Evolutionary conservation across 2,797 vertebrate species (phyloP).

Genomic region (Capromys pilorides): DNA sequence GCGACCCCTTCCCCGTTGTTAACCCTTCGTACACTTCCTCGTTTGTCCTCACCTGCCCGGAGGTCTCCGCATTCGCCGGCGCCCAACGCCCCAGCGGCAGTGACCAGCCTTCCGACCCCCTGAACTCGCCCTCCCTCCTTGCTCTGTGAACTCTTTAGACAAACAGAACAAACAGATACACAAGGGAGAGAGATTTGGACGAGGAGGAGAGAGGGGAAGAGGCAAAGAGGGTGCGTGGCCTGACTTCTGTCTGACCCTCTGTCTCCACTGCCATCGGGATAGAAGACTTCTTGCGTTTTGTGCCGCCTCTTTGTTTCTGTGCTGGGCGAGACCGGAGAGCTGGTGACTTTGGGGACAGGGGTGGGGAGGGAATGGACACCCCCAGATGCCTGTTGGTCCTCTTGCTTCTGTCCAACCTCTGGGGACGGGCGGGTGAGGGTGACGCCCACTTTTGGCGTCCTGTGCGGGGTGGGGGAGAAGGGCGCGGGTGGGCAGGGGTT

Average conservation of each 20-base stretch:
- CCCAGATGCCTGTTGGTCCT: not conserved
- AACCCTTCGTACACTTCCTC: slow-evolving; percentile 98
- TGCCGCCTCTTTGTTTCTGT: slow-evolving; percentile 56
- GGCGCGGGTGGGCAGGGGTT: not conserved
- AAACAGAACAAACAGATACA: slow-evolving; percentile 65
- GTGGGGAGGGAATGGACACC: slow-evolving; percentile 49
- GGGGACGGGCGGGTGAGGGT: not conserved
- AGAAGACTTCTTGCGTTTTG: slow-evolving; percentile 57
- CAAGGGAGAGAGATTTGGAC: slow-evolving; percentile 53
- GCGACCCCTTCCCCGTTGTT: slow-evolving; percentile 92
- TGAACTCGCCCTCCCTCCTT: slow-evolving; percentile 97
- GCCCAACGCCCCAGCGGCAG: slow-evolving; percentile 97
- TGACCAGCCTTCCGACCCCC: slow-evolving; percentile 98
- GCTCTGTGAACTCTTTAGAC: slow-evolving; percentile 90
- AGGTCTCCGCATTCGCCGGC: slow-evolving; percentile 95
- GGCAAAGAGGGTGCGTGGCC: slow-evolving; percentile 57
- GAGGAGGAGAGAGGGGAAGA: slow-evolving; percentile 54
- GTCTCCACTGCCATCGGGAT: slow-evolving; percentile 59
- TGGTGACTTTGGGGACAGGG: slow-evolving; percentile 72
- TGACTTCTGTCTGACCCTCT: slow-evolving; percentile 50
- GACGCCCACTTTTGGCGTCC: slow-evolving; percentile 40
- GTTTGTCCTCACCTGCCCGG: slow-evolving; percentile 99
- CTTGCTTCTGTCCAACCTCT: not conserved
- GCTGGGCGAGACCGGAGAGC: slow-evolving; percentile 55
- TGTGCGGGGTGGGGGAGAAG: not conserved